Conservation (phyloP, 2,113 vertebrate genomes). For the Uropsilus gracilis region DNA sequence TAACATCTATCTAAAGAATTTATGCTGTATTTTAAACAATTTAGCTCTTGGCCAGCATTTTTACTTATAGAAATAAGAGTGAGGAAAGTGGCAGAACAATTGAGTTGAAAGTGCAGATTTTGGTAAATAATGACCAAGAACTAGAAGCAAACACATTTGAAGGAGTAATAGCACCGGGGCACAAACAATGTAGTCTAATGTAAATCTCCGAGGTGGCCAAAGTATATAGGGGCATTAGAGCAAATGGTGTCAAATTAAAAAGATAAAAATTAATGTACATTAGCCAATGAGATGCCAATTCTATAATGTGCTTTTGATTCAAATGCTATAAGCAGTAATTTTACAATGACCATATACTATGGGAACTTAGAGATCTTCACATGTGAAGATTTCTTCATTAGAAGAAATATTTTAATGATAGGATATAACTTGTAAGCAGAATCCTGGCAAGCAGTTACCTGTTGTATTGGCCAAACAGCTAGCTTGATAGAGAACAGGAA, state of each 20-base stretch:
- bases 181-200: not conserved
- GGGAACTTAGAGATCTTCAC: not conserved
- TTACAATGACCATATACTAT: not conserved
- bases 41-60: not conserved
- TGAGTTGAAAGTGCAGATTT: conserved; percentile 18
- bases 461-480: not conserved
- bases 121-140: conserved; percentile 3
- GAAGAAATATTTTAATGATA: not conserved
- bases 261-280: not conserved
- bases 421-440: not conserved
- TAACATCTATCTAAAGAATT: conserved; percentile 4
- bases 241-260: not conserved
- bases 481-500: not conserved
- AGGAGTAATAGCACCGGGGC: not conserved
- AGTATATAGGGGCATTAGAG: not conserved
- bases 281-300: not conserved
- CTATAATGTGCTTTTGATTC: not conserved
- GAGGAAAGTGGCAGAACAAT: not conserved
- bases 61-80: conserved; percentile 5
- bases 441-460: not conserved
- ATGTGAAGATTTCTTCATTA: not conserved
- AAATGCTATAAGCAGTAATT: not conserved
- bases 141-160: not conserved
- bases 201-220: not conserved
- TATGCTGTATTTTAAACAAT: conserved; percentile 25